phyloP scores from a whole-genome alignment of 2,888 invertebrate genomes.

The Drosophila paracracens region DNA sequence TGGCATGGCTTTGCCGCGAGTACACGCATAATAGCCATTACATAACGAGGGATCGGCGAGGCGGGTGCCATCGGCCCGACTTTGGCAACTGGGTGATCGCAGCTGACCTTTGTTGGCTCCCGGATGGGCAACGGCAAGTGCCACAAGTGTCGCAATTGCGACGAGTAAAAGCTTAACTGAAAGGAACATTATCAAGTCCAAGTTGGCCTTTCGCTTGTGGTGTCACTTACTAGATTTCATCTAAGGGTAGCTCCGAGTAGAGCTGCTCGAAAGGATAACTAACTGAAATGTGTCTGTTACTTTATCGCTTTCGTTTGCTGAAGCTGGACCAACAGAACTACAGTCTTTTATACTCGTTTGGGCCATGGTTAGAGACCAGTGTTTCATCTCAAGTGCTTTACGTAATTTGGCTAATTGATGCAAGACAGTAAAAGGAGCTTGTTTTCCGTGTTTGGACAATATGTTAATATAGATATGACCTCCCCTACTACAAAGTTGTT shows the following conservation, averaged over 20 bases:
- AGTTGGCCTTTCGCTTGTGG: not conserved
- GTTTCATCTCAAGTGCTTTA: conserved; percentile 29
- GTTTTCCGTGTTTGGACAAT: conserved; percentile 18
- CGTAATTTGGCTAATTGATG: conserved; percentile 39
- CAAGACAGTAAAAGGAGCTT: not conserved
- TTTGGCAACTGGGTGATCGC: conserved; percentile 38
- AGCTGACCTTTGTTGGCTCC: conserved; percentile 16
- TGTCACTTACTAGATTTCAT: conserved; percentile 66
- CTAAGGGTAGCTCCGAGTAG: conserved; percentile 1
- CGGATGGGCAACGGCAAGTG: conserved; percentile 17
- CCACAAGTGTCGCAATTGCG: conserved; percentile 39
- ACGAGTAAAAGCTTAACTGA: conserved; percentile 48
- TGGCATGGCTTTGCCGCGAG: conserved; percentile 34
- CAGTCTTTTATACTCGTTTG: conserved; percentile 56
- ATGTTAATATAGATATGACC: conserved; percentile 6
- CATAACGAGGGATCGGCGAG: conserved; percentile 41
- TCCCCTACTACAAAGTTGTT: too few relatives aligned
- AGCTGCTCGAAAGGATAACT: conserved; percentile 52
- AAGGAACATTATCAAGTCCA: conserved; percentile 11
- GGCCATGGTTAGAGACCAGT: not conserved
- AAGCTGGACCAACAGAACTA: conserved; percentile 4
- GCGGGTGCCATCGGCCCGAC: conserved; percentile 27
- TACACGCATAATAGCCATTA: conserved; percentile 44
- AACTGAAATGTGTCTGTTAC: conserved; percentile 41
- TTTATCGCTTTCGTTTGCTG: conserved; percentile 49